Conservation (phyloP, 2,797 vertebrate species). For the Dryobates pubescens region DNA sequence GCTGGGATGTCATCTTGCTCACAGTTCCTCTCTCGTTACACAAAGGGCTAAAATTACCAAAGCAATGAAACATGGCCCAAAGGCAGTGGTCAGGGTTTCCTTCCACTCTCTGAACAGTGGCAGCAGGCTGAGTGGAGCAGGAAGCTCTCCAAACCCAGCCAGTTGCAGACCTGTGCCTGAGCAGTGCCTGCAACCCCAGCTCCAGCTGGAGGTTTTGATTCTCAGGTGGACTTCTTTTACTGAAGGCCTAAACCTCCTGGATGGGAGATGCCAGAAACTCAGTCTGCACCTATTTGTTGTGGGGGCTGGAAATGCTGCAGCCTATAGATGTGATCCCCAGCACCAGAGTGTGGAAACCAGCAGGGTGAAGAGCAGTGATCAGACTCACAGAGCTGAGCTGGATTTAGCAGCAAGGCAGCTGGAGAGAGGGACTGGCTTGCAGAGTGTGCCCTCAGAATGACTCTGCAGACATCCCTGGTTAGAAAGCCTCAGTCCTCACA, state of each 20-base stretch:
- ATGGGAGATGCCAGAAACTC: neutral
- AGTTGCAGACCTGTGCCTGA: neutral
- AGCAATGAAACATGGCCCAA: neutral
- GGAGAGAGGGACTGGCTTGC: neutral
- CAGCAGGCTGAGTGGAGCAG: neutral
- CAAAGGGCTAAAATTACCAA: neutral
- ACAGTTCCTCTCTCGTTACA: neutral
- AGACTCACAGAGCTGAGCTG: conserved; percentile 21
- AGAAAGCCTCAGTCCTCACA: neutral
- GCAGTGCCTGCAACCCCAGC: neutral
- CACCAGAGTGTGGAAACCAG: neutral
- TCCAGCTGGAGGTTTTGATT: neutral
- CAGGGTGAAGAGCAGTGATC: neutral
- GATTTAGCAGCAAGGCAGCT: conserved; percentile 31
- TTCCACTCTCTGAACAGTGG: neutral
- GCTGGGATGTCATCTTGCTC: neutral
- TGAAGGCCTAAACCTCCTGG: neutral
- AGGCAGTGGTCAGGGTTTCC: neutral
- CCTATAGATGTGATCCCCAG: neutral
- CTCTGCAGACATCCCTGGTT: neutral
- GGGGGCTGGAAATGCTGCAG: neutral
- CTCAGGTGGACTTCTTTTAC: neutral
- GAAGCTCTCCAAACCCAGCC: neutral
- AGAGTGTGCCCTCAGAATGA: neutral
- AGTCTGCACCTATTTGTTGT: neutral